phyloP scores from a whole-genome alignment of 1,140 invertebrate genomes.

The Drosophila lowei region DNA sequence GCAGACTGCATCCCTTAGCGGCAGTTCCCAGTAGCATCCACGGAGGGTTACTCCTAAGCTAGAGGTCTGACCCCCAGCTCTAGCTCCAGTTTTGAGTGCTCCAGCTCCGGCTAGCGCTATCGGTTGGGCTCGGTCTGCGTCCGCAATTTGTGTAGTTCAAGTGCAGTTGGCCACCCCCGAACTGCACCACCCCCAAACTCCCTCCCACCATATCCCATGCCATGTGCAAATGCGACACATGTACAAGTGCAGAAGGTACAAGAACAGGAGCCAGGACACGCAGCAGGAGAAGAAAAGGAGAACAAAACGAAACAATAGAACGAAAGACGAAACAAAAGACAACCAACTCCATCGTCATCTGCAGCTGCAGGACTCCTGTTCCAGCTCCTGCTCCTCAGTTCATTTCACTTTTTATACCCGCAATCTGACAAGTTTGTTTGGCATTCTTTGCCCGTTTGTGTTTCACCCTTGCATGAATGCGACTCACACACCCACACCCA shows the following conservation, averaged over 20 bases:
- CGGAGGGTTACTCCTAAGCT: background rate
- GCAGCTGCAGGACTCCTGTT: slow-evolving; percentile 1
- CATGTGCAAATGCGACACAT: slow-evolving; percentile 63
- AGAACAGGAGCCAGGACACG: slow-evolving; percentile 11
- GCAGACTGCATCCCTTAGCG: slow-evolving; percentile 71
- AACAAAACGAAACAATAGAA: slow-evolving; percentile 35
- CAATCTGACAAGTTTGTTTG: slow-evolving; percentile 36
- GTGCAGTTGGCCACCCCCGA: slow-evolving; percentile 45
- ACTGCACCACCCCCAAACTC: background rate
- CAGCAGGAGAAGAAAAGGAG: slow-evolving; percentile 1
- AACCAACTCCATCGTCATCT: background rate
- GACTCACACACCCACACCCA: background rate
- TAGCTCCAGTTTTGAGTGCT: background rate
- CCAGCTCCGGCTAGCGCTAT: slow-evolving; percentile 7
- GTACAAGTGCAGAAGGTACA: slow-evolving; percentile 62
- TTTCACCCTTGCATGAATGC: too few relatives aligned
- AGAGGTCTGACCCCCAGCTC: background rate
- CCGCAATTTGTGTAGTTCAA: slow-evolving; percentile 68
- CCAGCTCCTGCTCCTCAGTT: slow-evolving; percentile 26
- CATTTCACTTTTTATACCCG: slow-evolving; percentile 66
- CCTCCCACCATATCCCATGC: background rate
- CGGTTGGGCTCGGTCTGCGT: slow-evolving; percentile 7
- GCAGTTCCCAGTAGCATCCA: slow-evolving; percentile 11
- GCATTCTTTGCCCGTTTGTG: slow-evolving; percentile 3
- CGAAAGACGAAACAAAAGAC: slow-evolving; percentile 53